Conservation (phyloP, 2,113 vertebrate species). For the Ctenomys sociabilis region DNA sequence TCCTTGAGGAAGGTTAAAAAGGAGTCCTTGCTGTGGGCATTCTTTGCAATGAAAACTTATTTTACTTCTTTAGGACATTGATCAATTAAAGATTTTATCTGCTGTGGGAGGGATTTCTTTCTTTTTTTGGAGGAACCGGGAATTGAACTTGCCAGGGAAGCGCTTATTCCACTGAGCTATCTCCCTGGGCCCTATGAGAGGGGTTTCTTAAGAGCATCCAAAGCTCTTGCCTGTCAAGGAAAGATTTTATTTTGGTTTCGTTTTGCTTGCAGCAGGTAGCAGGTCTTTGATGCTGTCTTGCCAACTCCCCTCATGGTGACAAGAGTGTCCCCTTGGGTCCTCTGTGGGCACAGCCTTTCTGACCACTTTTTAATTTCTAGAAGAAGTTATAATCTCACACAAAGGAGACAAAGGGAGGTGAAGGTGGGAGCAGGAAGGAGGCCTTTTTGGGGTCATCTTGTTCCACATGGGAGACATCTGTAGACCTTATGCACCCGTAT, state of each 20-base stretch:
- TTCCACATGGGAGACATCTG: not conserved
- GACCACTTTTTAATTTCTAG: not conserved
- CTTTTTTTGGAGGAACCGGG: no score
- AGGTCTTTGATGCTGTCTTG: not conserved
- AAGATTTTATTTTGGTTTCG: not conserved
- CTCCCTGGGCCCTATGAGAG: no score
- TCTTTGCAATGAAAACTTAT: conserved; percentile 55
- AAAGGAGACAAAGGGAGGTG: not conserved
- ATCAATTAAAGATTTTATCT: conserved; percentile 81
- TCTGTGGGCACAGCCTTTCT: not conserved
- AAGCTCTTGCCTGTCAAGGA: conserved; percentile 62
- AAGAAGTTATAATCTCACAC: not conserved
- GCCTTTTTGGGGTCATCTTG: not conserved
- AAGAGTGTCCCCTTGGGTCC: not conserved
- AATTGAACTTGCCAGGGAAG: no score
- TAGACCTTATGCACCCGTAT: not conserved
- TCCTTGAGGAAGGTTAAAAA: conserved; percentile 63
- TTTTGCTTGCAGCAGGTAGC: not conserved
- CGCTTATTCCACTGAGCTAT: no score
- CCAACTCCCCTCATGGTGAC: not conserved
- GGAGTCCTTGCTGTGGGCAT: conserved; percentile 30
- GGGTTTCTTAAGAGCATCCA: conserved; percentile 72
- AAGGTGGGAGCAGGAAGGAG: not conserved
- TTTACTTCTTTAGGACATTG: conserved; percentile 76
- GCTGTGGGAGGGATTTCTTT: conserved; percentile 67